Percentiles rank a stretch among this genome's conserved stretches.
Conservation (phyloP, 2,888 invertebrate species). For the Lissocephala sabroskyi region DNA sequence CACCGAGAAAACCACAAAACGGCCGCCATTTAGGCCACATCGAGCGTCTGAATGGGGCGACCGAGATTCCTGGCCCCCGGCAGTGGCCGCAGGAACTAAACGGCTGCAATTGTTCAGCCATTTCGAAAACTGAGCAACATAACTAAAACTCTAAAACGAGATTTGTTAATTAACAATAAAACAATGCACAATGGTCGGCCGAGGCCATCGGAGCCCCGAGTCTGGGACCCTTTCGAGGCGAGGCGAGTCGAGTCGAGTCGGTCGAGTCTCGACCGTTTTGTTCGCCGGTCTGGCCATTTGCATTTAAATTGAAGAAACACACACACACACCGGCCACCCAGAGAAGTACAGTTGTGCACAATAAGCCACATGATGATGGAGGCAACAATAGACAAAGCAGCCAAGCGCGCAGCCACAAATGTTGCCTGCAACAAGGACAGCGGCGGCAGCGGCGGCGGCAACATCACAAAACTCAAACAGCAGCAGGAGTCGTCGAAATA, state of each 20-base stretch:
- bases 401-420: slow-evolving; percentile 55
- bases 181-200: slow-evolving; percentile 21
- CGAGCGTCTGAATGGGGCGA: not conserved
- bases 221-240: too few relatives aligned
- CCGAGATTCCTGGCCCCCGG: too few relatives aligned
- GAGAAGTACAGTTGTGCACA: slow-evolving; percentile 21
- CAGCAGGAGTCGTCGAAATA: not conserved
- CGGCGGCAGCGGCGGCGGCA: slow-evolving; percentile 7
- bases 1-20: not conserved
- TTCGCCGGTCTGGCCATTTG: not conserved
- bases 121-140: slow-evolving; percentile 40
- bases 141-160: slow-evolving; percentile 38
- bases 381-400: slow-evolving; percentile 53
- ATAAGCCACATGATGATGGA: slow-evolving; percentile 39
- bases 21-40: slow-evolving; percentile 23
- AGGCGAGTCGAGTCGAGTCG: too few relatives aligned
- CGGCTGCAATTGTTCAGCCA: slow-evolving; percentile 25
- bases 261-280: too few relatives aligned
- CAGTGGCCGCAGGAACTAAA: too few relatives aligned
- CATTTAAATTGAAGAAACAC: not conserved
- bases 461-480: slow-evolving; percentile 1
- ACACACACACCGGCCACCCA: slow-evolving; percentile 8
- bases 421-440: slow-evolving; percentile 46
- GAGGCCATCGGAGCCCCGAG: too few relatives aligned
- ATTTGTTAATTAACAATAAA: slow-evolving; percentile 64